Base-by-base conservation (phyloP, 1,140 invertebrate genomes). In the Drosophila rhopaloa region DNA sequence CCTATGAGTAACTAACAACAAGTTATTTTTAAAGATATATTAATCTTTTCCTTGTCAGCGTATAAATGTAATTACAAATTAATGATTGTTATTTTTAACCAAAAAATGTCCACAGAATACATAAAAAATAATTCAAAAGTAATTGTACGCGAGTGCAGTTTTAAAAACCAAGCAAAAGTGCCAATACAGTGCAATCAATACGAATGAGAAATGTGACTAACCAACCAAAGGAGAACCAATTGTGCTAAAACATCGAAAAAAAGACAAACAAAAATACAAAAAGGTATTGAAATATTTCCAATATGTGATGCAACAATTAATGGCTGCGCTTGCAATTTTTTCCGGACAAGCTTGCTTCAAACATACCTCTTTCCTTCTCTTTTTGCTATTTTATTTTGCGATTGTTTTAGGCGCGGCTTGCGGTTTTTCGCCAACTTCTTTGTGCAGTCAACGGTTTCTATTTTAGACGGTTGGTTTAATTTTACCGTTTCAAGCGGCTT, bases 171-270 rank as follows among this genome's bases (percentile, higher is more conserved):
- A 76, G 54, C 40, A 35, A 77, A 72, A 79, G 82, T 82, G 83
- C 32, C 60, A 79, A 74, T 32, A 65, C 72, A 74, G 81, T 88
- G 79, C 61, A 65, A 73, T 65, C 54, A 76, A 79, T 81, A 76
- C 61, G 61, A 71, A 68, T 88, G 86, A 79, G 83, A 86, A 88
- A 86, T 86, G 83, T 86, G 83, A 86, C 83, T 80, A 79, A 79
- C 57, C 65, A 81, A 67, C 60, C 56, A 29, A 51, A 71, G 40
- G 27, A 61, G 79, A 72, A 44, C 54, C 55, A 61, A 59, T 72
- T 55, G 16, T 73, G 50, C 29, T 40, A 44, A 60, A 60, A 43
- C 43, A 40, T 56, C 59, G 61, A 40, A 50, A 44, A 19, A 41
- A 60, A 56, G 50, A 62, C 41, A 38, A 14, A 40, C n/a, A 37